Percentiles rank a stretch among this genome's conserved stretches.
Evolutionary conservation across 2,888 invertebrate genomes (phyloP).

Genomic region (Troilus luridus): DNA sequence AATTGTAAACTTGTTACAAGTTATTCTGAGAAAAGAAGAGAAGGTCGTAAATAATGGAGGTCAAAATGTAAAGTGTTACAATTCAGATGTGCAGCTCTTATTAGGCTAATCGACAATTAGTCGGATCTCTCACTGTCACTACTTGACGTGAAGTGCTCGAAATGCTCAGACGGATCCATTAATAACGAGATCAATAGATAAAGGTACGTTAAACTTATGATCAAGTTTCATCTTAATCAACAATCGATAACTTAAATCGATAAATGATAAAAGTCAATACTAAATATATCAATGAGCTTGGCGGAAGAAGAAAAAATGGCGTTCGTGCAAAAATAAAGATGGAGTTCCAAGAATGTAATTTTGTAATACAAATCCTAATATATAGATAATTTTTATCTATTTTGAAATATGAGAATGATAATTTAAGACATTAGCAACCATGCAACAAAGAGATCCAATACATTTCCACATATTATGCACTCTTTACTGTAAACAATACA

Average conservation of each 20-base stretch:
- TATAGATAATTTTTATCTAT: neutral
- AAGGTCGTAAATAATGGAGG: too few relatives aligned
- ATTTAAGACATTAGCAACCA: neutral
- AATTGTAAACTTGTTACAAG: too few relatives aligned
- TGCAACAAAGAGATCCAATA: neutral
- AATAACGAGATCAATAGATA: neutral
- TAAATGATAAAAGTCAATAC: neutral
- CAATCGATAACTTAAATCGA: neutral
- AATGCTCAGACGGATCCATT: neutral
- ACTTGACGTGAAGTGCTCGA: neutral
- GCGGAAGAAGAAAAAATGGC: neutral
- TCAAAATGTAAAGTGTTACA: too few relatives aligned
- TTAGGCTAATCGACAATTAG: neutral
- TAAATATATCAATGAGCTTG: neutral
- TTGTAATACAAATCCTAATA: neutral
- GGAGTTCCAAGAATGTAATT: neutral
- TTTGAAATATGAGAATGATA: neutral
- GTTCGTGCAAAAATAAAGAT: neutral
- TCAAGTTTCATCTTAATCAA: neutral
- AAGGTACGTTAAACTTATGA: neutral
- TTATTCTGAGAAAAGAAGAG: too few relatives aligned
- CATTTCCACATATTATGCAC: neutral
- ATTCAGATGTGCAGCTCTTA: neutral
- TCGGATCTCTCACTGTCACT: neutral
- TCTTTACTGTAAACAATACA: neutral